These are phyloP conservation scores for Drosophila orena DNA, from an alignment of 1,140 invertebrate species.

Conservation along the genomic window DNA sequence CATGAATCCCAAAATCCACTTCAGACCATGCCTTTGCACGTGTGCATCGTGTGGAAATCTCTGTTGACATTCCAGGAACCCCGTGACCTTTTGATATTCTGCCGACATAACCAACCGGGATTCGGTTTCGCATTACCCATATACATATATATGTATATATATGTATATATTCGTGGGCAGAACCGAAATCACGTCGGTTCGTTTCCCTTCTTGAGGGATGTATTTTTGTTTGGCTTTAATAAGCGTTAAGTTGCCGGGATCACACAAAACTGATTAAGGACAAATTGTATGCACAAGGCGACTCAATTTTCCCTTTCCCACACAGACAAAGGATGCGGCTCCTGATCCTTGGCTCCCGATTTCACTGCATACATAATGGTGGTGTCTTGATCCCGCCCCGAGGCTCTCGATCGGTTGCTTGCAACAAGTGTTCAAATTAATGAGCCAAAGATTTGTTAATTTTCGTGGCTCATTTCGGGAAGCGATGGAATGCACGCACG, in stretches of 20 bases:
- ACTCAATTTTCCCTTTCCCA: constrained; percentile 63
- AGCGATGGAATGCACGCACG: constrained; percentile 21
- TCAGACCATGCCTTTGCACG: constrained; percentile 65
- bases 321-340: constrained; percentile 22
- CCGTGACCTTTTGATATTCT: constrained; percentile 59
- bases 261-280: constrained; percentile 61
- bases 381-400: constrained; percentile 26
- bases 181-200: constrained; percentile 32
- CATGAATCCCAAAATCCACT: constrained; percentile 41
- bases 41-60: constrained; percentile 81
- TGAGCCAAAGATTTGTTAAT: constrained; percentile 81
- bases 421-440: constrained; percentile 79
- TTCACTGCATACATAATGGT: constrained; percentile 9
- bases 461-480: constrained; percentile 71
- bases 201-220: constrained; percentile 5
- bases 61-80: constrained; percentile 81
- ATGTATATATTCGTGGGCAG: not conserved
- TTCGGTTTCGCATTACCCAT: constrained; percentile 72
- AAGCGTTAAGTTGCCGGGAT: constrained; percentile 75
- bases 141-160: constrained; percentile 5
- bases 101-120: constrained; percentile 40
- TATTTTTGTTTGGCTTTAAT: constrained; percentile 64
- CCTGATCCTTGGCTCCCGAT: constrained; percentile 21
- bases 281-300: constrained; percentile 58
- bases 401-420: constrained; percentile 23